Evolutionary conservation across 1,140 invertebrate species (phyloP).

Genomic region (Caenorhabditis tropicalis): DNA sequence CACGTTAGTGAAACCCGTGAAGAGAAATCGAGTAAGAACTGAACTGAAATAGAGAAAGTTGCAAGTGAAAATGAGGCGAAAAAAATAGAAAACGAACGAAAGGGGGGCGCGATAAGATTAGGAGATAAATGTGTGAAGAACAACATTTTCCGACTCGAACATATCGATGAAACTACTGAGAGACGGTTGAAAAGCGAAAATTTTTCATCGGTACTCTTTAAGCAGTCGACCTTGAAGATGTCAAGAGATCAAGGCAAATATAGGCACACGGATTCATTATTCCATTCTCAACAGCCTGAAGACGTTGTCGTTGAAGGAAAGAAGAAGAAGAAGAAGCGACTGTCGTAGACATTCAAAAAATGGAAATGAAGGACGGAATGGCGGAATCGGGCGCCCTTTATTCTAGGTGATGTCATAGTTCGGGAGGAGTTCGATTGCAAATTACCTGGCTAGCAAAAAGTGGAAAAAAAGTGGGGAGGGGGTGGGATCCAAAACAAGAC

Average conservation of each 20-base stretch:
- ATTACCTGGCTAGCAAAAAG: slow-evolving; percentile 25
- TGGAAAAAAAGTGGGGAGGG: not conserved
- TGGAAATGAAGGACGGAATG: slow-evolving; percentile 43
- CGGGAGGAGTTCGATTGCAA: slow-evolving; percentile 25
- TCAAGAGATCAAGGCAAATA: slow-evolving; percentile 41
- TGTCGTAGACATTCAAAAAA: slow-evolving; percentile 7
- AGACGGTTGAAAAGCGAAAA: not conserved
- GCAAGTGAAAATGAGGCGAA: not conserved
- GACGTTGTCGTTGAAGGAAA: not conserved
- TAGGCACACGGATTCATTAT: slow-evolving; percentile 26
- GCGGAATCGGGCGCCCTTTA: not conserved
- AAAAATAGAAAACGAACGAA: not conserved
- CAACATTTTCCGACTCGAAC: not conserved
- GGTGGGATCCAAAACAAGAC: not conserved
- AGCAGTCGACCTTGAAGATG: slow-evolving; percentile 26
- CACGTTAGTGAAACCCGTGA: not conserved
- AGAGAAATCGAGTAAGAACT: slow-evolving; percentile 29
- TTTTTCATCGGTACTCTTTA: not conserved
- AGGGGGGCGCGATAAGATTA: not conserved
- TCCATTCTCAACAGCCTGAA: slow-evolving; percentile 6
- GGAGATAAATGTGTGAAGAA: not conserved
- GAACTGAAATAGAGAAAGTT: slow-evolving; percentile 26
- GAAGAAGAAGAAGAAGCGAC: not conserved
- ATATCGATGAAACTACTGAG: not conserved
- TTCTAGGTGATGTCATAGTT: slow-evolving; percentile 30